Evolutionary conservation across 1,140 invertebrate species (phyloP).

Genomic region (Luehdorfia chinensis): DNA sequence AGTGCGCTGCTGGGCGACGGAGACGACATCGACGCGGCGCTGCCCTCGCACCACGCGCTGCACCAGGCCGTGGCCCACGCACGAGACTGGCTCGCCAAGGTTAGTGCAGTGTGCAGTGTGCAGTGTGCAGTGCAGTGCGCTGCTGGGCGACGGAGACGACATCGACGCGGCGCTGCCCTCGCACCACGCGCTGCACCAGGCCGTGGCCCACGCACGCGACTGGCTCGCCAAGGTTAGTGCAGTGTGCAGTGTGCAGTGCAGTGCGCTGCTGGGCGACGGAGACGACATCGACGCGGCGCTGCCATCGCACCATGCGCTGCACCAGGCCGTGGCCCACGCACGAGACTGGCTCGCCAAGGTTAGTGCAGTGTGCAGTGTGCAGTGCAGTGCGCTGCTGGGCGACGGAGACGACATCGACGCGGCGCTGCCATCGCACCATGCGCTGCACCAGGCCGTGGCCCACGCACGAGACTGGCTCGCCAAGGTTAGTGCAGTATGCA

Average conservation of each 20-base stretch:
- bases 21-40: conserved; percentile 86
- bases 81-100: conserved; percentile 86
- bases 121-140: no score
- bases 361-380: no score
- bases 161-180: conserved; percentile 91
- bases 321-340: conserved; percentile 88
- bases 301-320: conserved; percentile 85
- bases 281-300: conserved; percentile 88
- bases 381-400: conserved; percentile 83
- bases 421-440: conserved; percentile 86
- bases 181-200: conserved; percentile 84
- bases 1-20: conserved; percentile 86
- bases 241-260: no score
- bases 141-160: conserved; percentile 85
- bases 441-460: conserved; percentile 85
- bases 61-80: conserved; percentile 88
- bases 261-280: conserved; percentile 85
- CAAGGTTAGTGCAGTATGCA: no score
- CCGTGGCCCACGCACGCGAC: conserved; percentile 88
- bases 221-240: conserved; percentile 85
- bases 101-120: no score
- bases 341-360: conserved; percentile 86
- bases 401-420: conserved; percentile 89
- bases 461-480: conserved; percentile 91
- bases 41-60: conserved; percentile 87